Conservation (phyloP, 1,140 invertebrate genomes). For the Magallana ariakensis region DNA sequence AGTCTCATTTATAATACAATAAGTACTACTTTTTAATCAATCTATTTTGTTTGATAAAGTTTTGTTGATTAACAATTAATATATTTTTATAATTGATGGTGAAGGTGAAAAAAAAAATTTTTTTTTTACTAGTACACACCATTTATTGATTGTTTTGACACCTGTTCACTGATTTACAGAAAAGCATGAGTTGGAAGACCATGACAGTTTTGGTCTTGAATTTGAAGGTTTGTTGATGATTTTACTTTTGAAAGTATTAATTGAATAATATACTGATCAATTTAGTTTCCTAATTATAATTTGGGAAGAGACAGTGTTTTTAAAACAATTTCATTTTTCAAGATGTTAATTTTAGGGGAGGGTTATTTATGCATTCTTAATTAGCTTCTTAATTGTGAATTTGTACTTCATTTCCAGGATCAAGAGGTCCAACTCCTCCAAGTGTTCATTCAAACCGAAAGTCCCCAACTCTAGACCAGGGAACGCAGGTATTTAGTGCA, state of each 20-base stretch:
- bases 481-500: conserved; percentile 82
- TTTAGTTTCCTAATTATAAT: too few relatives aligned
- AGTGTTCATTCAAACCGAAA: conserved; percentile 67
- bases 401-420: conserved; percentile 71
- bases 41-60: too few relatives aligned
- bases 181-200: conserved; percentile 34
- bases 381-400: too few relatives aligned
- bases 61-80: too few relatives aligned
- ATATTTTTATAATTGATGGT: not conserved
- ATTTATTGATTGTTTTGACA: conserved; percentile 9
- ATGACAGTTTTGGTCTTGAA: conserved; percentile 26
- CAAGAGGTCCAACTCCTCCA: conserved; percentile 84
- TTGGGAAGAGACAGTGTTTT: too few relatives aligned
- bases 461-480: conserved; percentile 89
- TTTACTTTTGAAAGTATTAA: not conserved
- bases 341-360: too few relatives aligned
- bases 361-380: too few relatives aligned
- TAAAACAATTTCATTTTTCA: too few relatives aligned
- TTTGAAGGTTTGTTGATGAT: not conserved
- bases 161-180: conserved; percentile 25
- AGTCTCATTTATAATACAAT: not conserved
- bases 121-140: not conserved
- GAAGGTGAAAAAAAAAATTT: not conserved
- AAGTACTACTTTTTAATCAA: too few relatives aligned
- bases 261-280: not conserved